Conservation (phyloP, 2,797 vertebrate genomes). For the Limosa lapponica region DNA sequence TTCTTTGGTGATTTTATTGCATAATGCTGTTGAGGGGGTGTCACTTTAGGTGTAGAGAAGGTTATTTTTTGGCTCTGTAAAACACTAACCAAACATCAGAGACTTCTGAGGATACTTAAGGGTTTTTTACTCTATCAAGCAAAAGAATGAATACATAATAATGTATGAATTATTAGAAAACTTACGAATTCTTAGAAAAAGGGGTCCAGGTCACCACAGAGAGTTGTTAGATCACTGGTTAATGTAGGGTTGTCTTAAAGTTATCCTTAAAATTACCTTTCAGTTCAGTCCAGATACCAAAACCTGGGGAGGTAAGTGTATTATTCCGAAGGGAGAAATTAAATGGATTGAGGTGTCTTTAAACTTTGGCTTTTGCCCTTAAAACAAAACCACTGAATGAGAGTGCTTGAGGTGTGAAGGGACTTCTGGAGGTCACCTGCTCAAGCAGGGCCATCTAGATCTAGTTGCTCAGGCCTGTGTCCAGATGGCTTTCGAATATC, state of each 20-base stretch:
- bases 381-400: not conserved
- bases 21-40: not conserved
- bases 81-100: not conserved
- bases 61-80: not conserved
- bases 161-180: not conserved
- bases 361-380: not conserved
- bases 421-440: not conserved
- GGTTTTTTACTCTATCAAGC: not conserved
- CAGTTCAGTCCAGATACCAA: not conserved
- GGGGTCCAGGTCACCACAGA: not conserved
- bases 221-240: not conserved
- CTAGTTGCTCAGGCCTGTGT: not conserved
- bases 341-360: not conserved
- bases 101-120: not conserved
- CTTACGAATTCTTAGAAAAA: not conserved
- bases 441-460: not conserved
- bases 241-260: not conserved
- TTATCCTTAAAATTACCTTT: not conserved
- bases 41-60: not conserved
- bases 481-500: not conserved
- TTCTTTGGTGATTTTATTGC: not conserved
- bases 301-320: not conserved
- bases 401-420: not conserved
- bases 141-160: not conserved
- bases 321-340: not conserved